Base-by-base conservation (phyloP, 2,797 vertebrate genomes). In the Sarcoramphus papa region DNA sequence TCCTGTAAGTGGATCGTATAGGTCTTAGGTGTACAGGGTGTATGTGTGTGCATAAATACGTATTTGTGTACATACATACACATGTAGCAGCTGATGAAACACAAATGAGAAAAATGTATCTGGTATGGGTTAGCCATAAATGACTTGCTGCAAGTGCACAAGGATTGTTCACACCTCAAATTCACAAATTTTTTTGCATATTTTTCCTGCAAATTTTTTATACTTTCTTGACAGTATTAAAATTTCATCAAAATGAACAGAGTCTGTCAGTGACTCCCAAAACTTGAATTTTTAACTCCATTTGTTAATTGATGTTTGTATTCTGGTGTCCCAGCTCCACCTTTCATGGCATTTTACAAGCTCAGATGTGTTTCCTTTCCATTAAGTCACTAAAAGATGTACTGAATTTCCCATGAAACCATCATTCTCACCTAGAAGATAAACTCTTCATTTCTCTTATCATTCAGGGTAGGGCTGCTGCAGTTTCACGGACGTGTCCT, bases 11-110 rank as follows among this genome's bases (percentile, higher is more conserved):
- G 51, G 28, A 3, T 43, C 47, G 3, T 40, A 5, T 7, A 65
- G 60, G 25, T 74, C 24, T 70, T 64, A 27, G n/a, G 33, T 31
- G 43, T 23, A 22, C 11, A 14, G 17, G 20, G 10, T 20, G 6
- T 17, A 3, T 5, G 0, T 31, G 10, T 51, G n/a, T 21, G 33
- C 50, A 51, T 54, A 63, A 40, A 45, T 31, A 10, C 1, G 1
- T 23, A 4, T 65, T 70, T 51, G 8, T 68, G 14, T 70, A 35
- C 11, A 2, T 60, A 30, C 24, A 14, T 13, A 48, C 41, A 31
- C 31, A 48, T 37, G 28, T 28, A 31, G 64, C 30, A 73, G 20
- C 22, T 27, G 31, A 7, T 47, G 43, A 53, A 56, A 53, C 3
- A 1, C 57, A 68, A 83, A 41, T 1, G 0, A 35, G 41, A 75